A percentile compares a stretch with the other conserved stretches of the same genome.
Evolutionary conservation across 2,888 invertebrate genomes (phyloP).

Genomic region (Sepiola atlantica): DNA sequence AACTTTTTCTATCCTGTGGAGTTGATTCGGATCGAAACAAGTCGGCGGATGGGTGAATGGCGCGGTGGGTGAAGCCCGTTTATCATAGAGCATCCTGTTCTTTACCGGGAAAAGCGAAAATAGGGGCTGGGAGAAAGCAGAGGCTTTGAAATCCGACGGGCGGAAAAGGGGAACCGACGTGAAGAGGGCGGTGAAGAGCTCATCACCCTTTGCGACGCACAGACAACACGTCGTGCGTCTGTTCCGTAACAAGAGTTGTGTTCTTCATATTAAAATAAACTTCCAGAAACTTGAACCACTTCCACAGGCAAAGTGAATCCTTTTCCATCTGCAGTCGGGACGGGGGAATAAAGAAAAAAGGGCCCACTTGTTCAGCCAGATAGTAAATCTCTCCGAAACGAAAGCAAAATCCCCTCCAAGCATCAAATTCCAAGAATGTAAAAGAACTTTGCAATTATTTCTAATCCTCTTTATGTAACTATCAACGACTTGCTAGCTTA

Average conservation of each 20-base stretch:
- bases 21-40: background rate
- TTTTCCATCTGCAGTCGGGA: too few species aligned
- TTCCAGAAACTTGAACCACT: background rate
- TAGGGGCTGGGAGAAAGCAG: background rate
- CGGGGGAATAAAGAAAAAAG: too few species aligned
- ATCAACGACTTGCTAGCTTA: too few species aligned
- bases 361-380: too few species aligned
- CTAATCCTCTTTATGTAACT: too few species aligned
- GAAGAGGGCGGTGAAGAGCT: background rate
- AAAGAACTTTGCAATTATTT: too few species aligned
- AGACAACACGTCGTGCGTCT: background rate
- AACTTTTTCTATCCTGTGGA: background rate
- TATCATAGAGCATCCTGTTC: background rate
- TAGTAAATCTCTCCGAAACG: too few species aligned
- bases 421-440: too few species aligned
- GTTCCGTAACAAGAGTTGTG: background rate
- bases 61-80: background rate
- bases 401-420: too few species aligned
- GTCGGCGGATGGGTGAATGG: background rate
- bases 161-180: too few species aligned
- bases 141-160: background rate
- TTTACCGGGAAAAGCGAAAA: background rate
- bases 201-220: background rate
- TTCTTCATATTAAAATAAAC: background rate
- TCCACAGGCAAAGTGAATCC: too few species aligned